Conservation (phyloP, 2,888 invertebrate genomes). For the Drosophila subquinaria region DNA sequence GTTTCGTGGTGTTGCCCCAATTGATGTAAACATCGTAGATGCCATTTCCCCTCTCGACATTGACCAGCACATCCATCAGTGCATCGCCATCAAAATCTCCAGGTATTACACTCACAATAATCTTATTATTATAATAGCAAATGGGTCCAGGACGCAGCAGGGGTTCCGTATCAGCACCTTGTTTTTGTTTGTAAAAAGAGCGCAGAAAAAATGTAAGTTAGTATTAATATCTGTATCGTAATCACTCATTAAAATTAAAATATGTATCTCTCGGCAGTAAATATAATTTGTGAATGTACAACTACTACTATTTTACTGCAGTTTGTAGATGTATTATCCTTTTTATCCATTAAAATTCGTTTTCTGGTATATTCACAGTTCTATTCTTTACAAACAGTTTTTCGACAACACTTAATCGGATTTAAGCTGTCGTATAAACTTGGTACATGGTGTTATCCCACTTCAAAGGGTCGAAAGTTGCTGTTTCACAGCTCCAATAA, state of each 20-base stretch:
- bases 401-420: not conserved
- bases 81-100: conserved; percentile 98
- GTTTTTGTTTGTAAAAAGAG: conserved; percentile 10
- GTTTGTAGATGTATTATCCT: not conserved
- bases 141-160: conserved; percentile 86
- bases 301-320: too few species aligned
- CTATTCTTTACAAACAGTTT: too few species aligned
- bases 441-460: not conserved
- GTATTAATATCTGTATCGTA: not conserved
- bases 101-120: conserved; percentile 93
- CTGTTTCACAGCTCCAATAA: too few species aligned
- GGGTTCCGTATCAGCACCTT: conserved; percentile 87
- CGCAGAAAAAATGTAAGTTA: not conserved
- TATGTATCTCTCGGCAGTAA: not conserved
- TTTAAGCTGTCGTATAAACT: not conserved
- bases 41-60: conserved; percentile 85
- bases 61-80: conserved; percentile 95
- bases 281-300: not conserved
- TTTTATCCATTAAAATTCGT: too few species aligned
- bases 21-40: conserved; percentile 88
- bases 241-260: not conserved
- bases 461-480: not conserved
- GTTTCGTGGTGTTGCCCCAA: conserved; percentile 90
- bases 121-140: conserved; percentile 88
- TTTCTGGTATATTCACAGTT: too few species aligned